phyloP scores from a whole-genome alignment of 2,113 vertebrate genomes.

The Myotis brandtii region DNA sequence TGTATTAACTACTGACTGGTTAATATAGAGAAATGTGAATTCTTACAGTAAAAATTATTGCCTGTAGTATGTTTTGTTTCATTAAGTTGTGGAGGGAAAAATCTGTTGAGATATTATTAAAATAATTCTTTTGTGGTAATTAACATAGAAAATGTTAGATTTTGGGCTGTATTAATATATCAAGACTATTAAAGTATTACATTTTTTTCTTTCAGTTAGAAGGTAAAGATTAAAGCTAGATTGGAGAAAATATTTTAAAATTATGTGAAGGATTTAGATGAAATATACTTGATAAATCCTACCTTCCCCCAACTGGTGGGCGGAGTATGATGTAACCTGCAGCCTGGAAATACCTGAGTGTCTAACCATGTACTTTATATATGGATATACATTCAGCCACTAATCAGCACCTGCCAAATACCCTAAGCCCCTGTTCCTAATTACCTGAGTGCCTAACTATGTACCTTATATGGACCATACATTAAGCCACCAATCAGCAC shows the following conservation, averaged over 20 bases:
- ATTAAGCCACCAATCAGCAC: too few relatives aligned
- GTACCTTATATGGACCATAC: too few relatives aligned
- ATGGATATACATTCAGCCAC: too few relatives aligned
- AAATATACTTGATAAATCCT: neutral
- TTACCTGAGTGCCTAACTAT: too few relatives aligned
- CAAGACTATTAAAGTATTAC: neutral
- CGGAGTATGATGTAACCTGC: neutral
- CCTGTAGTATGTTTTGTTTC: neutral
- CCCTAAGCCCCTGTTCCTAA: too few relatives aligned
- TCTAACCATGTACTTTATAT: too few relatives aligned
- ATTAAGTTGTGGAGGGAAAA: constrained; percentile 4
- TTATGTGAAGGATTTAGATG: neutral
- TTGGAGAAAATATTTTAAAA: constrained; percentile 47
- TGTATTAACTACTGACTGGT: neutral
- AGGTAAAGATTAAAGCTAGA: neutral
- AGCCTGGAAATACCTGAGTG: too few relatives aligned
- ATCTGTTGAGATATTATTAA: neutral
- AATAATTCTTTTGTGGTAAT: constrained; percentile 39
- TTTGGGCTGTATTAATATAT: neutral
- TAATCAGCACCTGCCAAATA: too few relatives aligned
- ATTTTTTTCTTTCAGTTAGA: neutral
- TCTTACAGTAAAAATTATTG: neutral
- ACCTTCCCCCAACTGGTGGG: neutral
- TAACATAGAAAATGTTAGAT: constrained; percentile 35
- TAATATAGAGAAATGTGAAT: neutral